phyloP scores from a whole-genome alignment of 2,888 invertebrate genomes.

The Desoria tigrina region DNA sequence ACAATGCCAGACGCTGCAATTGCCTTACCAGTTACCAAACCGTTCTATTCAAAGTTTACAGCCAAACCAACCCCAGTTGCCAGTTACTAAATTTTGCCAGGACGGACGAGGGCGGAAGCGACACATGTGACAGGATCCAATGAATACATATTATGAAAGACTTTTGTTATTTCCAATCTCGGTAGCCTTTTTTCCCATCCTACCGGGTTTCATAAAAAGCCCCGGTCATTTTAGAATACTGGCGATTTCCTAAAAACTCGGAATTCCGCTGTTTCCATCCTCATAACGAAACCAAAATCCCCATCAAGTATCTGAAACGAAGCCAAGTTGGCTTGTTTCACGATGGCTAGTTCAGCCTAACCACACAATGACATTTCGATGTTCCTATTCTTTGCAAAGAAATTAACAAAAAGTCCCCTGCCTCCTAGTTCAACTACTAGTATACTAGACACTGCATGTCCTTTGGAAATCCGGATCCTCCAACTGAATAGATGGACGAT shows the following conservation, averaged over 20 bases:
- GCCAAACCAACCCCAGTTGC: background rate
- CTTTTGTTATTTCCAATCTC: too few relatives aligned
- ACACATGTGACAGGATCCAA: constrained; percentile 1
- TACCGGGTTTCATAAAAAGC: background rate
- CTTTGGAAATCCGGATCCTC: too few relatives aligned
- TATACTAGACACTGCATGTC: too few relatives aligned
- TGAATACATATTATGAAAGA: constrained; percentile 9
- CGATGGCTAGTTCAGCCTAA: too few relatives aligned
- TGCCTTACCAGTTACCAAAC: background rate
- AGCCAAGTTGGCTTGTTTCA: too few relatives aligned
- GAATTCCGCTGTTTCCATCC: background rate
- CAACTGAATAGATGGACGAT: too few relatives aligned
- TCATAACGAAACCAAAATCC: background rate
- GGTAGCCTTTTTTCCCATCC: background rate
- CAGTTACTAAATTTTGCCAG: background rate
- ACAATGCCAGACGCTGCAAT: background rate
- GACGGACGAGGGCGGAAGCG: background rate
- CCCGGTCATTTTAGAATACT: background rate
- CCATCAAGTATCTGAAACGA: too few relatives aligned
- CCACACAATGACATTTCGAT: too few relatives aligned
- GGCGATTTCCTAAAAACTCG: too few relatives aligned
- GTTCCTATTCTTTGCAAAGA: too few relatives aligned
- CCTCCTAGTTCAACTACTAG: too few relatives aligned
- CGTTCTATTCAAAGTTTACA: background rate
- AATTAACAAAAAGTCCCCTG: too few relatives aligned